Evolutionary conservation across 2,113 vertebrate genomes (phyloP), one percentile per base, ranked within the genome.

Genomic region (Takifugu flavidus): DNA sequence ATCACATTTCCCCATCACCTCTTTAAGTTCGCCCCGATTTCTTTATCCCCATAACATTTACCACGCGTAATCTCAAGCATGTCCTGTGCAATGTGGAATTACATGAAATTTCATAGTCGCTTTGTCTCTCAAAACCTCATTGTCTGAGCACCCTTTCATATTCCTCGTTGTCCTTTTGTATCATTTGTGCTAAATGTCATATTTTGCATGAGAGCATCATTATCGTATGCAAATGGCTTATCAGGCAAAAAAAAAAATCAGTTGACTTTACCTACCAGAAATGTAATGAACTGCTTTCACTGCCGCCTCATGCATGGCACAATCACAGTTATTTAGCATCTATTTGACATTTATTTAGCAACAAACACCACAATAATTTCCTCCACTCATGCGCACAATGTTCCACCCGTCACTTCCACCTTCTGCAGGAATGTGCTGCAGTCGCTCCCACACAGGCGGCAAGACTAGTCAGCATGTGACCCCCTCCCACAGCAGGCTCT

Each of bases 341-440:
- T 45, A 59, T 60, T 52, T 54, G 58, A 13, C n/a, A 56, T 45
- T 53, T 31, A 53, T 59, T 49, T 15, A 68, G 57, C 13, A 7
- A 44, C 51, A 63, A 44, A 67, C 51, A 34, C 34, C 14, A 1
- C 0, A 67, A 65, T 72, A 49, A 65, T 60, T 59, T 49, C 42
- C 68, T 44, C 46, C 8, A 46, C 70, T 80, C 74, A 73, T 74
- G 58, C 59, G 61, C 47, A 66, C 53, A 53, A 28, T 47, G 49
- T 77, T 58, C 63, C 78, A 61, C 66, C 78, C 70, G 47, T 66
- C 66, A 59, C 45, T 67, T 51, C 63, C 75, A 67, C 71, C 74
- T 62, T 47, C 65, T 76, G 59, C 57, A 79, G 79, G 84, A 86
- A 85, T 84, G 74, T 72, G 65, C 59, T 71, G 62, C 70, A 71